Evolutionary conservation across 2,113 vertebrate species (phyloP), one percentile per base, ranked within the genome.

Genomic region (Rhipidura dahli): DNA sequence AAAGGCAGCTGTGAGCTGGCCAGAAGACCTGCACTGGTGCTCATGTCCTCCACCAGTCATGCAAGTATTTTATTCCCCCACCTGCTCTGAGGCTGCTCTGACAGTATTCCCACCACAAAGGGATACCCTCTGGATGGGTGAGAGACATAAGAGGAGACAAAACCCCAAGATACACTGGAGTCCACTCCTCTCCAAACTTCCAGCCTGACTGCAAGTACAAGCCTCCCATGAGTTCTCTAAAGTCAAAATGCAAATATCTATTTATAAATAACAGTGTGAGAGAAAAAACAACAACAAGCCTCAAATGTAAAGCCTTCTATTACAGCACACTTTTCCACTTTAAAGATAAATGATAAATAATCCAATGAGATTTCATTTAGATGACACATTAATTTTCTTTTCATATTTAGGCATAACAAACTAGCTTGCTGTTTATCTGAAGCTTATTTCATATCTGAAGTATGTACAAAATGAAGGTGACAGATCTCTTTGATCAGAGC

Each of bases 41-140:
- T 61, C 17, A 2, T 7, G 8, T 47, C 15, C 28, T 70, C 20
- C 7, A 2, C 21, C 19, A 64, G 8, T 24, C 37, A 22, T 9
- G 15, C 11, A 56, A 60, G 3, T 1, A 9, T 79, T 78, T 51
- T 10, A 17, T 44, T 40, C 9, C 37, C 80, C 19, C 22, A 4
- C 14, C 11, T 3, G 1, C 37, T 10, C 0, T 0, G 1, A 45
- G 22, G 17, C 10, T 76, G 26, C 37, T 24, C n/a, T 54, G 19
- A 37, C 17, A 54, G 16, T 11, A 15, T 31, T 4, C 8, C 37
- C 30, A 22, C 15, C 59, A 53, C 13, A 11, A 30, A 68, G 13
- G 15, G n/a, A 37, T 59, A 16, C 22, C 16, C 15, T 59, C 22
- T 59, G 3, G 35, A 28, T 13, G 9, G 13, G 5, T 57, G 30